A percentile compares a stretch with the other conserved stretches of the same genome.
These are phyloP conservation scores for Andrena flavipes DNA, from an alignment of 2,888 invertebrate species.

Conservation along the genomic window DNA sequence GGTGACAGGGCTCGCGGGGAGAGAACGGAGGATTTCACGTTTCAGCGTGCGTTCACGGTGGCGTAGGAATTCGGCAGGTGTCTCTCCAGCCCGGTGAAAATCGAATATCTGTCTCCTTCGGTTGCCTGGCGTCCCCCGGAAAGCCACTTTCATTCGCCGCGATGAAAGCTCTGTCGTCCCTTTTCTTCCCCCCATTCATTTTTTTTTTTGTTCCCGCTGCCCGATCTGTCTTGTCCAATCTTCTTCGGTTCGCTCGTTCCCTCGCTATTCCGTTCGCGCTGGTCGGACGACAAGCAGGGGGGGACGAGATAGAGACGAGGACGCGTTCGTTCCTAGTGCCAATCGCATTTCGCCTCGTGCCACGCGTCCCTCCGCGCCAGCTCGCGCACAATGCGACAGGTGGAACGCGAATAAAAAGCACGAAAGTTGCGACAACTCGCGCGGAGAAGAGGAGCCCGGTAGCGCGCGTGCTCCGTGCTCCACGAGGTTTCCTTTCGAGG, in stretches of 20 bases:
- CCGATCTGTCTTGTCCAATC: constrained; percentile 14
- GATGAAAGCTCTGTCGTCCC: constrained; percentile 44
- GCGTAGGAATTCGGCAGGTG: constrained; percentile 63
- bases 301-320: not conserved
- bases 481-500: constrained; percentile 19
- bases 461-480: not conserved
- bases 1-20: not conserved
- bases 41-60: constrained; percentile 7
- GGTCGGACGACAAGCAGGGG: not conserved
- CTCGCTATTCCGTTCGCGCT: constrained; percentile 6
- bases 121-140: constrained; percentile 25
- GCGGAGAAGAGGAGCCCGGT: not conserved
- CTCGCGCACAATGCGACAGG: constrained; percentile 62
- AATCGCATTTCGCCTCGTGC: constrained; percentile 52
- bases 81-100: constrained; percentile 36
- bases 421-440: constrained; percentile 33
- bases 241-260: constrained; percentile 14
- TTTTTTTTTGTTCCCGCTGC: not conserved
- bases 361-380: constrained; percentile 37
- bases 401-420: constrained; percentile 64
- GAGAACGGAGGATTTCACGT: not conserved
- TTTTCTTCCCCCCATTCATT: not conserved
- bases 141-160: constrained; percentile 50
- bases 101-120: constrained; percentile 50
- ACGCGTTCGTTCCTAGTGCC: constrained; percentile 34